Evolutionary conservation across 2,113 vertebrate species (phyloP).

Genomic region (Marcusenius ussheri): DNA sequence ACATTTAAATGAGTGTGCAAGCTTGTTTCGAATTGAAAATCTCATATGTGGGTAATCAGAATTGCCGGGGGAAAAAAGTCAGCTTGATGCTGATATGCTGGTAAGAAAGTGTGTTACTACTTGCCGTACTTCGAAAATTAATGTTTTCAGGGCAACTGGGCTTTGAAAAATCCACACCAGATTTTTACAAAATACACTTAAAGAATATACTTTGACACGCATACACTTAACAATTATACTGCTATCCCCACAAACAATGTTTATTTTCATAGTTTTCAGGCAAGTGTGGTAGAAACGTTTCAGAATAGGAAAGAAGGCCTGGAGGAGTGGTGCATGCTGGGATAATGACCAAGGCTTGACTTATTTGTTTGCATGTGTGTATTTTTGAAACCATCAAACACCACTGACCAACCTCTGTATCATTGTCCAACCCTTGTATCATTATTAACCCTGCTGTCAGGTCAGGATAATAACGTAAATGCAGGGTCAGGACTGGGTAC

Average conservation of each 20-base stretch:
- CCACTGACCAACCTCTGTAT: neutral
- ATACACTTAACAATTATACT: neutral
- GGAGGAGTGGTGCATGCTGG: neutral
- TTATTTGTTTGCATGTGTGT: neutral
- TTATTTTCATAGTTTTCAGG: neutral
- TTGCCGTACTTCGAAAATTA: no score
- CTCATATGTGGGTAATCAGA: neutral
- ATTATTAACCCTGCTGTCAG: neutral
- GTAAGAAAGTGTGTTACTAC: neutral
- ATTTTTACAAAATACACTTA: neutral
- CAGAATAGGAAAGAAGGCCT: neutral
- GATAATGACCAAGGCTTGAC: neutral
- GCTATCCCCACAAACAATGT: neutral
- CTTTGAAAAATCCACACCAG: neutral
- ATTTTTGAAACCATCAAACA: neutral
- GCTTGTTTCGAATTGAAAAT: no score
- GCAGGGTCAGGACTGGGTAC: neutral
- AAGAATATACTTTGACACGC: neutral
- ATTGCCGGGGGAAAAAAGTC: neutral
- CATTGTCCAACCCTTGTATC: neutral
- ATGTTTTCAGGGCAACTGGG: no score
- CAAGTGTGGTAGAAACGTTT: neutral
- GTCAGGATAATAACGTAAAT: neutral
- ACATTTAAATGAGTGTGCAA: no score
- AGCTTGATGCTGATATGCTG: neutral